A percentile compares a stretch with the other conserved stretches of the same genome.
Evolutionary conservation across 2,113 vertebrate genomes (phyloP).

Genomic region (Melierax canorus): DNA sequence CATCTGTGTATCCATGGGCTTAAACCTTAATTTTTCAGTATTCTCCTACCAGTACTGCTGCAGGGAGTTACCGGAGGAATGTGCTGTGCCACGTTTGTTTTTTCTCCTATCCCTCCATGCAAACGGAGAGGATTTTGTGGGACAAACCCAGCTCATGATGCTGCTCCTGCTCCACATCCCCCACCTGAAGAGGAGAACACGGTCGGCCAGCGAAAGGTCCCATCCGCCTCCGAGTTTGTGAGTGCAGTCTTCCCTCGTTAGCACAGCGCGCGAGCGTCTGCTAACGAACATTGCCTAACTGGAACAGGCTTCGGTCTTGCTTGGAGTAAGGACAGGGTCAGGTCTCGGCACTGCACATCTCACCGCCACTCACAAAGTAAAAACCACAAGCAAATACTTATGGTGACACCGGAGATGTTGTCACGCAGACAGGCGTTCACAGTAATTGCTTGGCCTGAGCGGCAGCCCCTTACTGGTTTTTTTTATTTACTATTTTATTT

Average conservation of each 20-base stretch:
- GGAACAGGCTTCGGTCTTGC: not conserved
- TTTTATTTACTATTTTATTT: not conserved
- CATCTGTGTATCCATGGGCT: not conserved
- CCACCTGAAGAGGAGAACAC: not conserved
- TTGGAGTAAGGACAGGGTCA: not conserved
- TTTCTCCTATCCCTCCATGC: not conserved
- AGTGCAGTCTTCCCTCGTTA: not conserved
- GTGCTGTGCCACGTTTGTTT: not conserved
- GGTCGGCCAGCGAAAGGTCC: not conserved
- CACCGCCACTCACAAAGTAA: not conserved
- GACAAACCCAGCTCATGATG: not conserved
- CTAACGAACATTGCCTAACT: not conserved
- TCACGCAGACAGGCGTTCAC: no score
- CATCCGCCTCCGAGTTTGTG: fast-evolving
- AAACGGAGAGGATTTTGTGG: not conserved
- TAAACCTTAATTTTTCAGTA: not conserved
- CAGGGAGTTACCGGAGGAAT: not conserved
- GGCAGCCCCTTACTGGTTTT: not conserved
- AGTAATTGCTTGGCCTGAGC: not conserved
- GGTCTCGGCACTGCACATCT: not conserved
- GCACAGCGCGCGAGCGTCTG: not conserved
- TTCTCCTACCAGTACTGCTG: not conserved
- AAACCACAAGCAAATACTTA: not conserved
- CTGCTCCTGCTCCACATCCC: not conserved
- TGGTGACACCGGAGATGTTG: not conserved